A percentile compares a stretch with the other conserved stretches of the same genome.
Evolutionary conservation across 2,113 vertebrate genomes (phyloP).

Genomic region (Sander vitreus): DNA sequence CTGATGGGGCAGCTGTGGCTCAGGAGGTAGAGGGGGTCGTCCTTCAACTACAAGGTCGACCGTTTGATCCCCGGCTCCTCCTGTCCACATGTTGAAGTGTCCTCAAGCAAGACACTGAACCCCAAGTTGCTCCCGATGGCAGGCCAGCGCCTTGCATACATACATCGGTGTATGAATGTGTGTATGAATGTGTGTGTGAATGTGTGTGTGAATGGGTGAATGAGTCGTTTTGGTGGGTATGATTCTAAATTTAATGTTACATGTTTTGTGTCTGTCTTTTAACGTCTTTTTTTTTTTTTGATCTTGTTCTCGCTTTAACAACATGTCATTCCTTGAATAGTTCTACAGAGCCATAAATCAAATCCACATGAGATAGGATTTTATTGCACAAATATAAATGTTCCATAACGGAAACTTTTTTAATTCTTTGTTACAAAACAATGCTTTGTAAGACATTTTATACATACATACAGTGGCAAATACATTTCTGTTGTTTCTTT

Average conservation of each 20-base stretch:
- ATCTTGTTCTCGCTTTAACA: too few species aligned
- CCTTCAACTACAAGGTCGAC: too few species aligned
- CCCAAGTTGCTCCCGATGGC: too few species aligned
- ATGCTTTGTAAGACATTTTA: neutral
- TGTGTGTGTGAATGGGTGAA: neutral
- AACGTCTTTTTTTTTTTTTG: too few species aligned
- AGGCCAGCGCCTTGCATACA: neutral
- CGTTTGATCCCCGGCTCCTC: too few species aligned
- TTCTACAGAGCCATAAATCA: neutral
- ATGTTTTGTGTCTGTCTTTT: neutral
- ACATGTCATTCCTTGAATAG: neutral
- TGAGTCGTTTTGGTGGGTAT: neutral
- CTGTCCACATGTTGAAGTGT: too few species aligned
- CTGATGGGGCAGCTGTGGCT: too few species aligned
- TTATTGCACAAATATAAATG: neutral
- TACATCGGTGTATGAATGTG: neutral
- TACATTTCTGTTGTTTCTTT: neutral
- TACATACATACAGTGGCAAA: neutral
- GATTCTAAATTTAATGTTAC: neutral
- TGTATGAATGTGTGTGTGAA: neutral
- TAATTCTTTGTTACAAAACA: neutral
- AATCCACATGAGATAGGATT: neutral
- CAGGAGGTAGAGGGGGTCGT: too few species aligned
- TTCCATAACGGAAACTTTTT: neutral
- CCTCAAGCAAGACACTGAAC: too few species aligned